Conservation (phyloP, 2,113 vertebrate genomes). For the Pseudopodoces humilis region DNA sequence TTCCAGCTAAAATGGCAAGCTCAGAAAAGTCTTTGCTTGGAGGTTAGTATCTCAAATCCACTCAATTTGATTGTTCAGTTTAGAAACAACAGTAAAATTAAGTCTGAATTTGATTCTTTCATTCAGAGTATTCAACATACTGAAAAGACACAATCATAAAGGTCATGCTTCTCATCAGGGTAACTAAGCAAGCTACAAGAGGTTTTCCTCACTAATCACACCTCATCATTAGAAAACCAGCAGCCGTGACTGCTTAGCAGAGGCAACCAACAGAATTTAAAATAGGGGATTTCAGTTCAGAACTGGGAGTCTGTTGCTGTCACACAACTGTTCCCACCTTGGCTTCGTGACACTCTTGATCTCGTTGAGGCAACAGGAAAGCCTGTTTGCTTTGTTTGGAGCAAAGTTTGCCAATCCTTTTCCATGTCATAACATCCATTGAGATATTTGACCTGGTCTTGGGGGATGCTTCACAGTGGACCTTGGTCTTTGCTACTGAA, state of each 20-base stretch:
- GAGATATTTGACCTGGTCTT: not conserved
- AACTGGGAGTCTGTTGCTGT: not conserved
- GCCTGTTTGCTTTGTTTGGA: too few species aligned
- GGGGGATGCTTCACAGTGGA: not conserved
- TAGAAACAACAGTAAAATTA: not conserved
- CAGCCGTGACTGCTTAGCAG: not conserved
- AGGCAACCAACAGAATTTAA: not conserved
- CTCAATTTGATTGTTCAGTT: not conserved
- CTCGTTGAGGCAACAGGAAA: not conserved
- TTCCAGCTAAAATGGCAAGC: not conserved
- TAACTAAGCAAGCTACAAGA: not conserved
- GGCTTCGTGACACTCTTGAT: not conserved
- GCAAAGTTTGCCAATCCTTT: not conserved
- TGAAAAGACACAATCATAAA: not conserved
- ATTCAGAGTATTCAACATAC: not conserved
- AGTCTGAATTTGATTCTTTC: not conserved
- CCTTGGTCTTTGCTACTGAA: not conserved
- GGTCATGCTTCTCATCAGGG: not conserved
- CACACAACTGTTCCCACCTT: not conserved
- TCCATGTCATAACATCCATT: not conserved
- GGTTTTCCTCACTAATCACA: not conserved
- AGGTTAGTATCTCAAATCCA: not conserved
- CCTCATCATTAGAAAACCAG: not conserved
- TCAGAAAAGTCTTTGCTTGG: not conserved
- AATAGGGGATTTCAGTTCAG: not conserved